Evolutionary conservation across 1,140 invertebrate genomes (phyloP), one percentile per base, ranked within the genome.

Genomic region (Carcinoscorpius rotundicauda): DNA sequence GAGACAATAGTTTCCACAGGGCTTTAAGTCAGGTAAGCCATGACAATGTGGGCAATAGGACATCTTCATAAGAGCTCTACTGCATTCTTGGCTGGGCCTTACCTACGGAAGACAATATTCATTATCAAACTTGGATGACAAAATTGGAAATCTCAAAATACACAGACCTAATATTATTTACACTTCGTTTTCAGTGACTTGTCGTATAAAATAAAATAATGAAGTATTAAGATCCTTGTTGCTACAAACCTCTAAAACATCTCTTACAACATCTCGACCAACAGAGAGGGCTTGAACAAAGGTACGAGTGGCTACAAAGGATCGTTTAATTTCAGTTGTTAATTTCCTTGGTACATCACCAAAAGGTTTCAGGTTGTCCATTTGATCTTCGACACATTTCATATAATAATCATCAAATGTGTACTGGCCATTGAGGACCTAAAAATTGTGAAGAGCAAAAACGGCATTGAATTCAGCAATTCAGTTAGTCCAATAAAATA

Each of bases 261-360:
- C 67, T 56, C 70, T 69, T 6, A 73, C 61, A 58, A 95, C 86
- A 69, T 93, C 87, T 8, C 87, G 84, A 0, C 89, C 93, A 53
- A 88, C 84, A 8, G 81, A 82, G 56, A 98, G 77, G 0, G 92
- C 88, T 75, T 95, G 91, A 63, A 91, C 87, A 76, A 97, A 96
- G 29, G 91, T 93, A 63, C 93, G 79, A 0, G 93, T 93, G 1
- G 94, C 94, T 10, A 97, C 88, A 78, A 98, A 97, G 0, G 93
- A 91, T 52, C 93, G 79, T 73, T 90, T 88, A 58, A 97, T 84
- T 77, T 96, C 91, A 10, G 87, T 81, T 0, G 87, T 87, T 11
- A 97, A 80, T 78, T 95, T 96, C 70, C 87, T 82, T 0, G 93
- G 93, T 48, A 95, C 89, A 76, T 97, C 93, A 3, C 91, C 92